Evolutionary conservation across 2,113 vertebrate genomes (phyloP).

Genomic region (Vidua macroura): DNA sequence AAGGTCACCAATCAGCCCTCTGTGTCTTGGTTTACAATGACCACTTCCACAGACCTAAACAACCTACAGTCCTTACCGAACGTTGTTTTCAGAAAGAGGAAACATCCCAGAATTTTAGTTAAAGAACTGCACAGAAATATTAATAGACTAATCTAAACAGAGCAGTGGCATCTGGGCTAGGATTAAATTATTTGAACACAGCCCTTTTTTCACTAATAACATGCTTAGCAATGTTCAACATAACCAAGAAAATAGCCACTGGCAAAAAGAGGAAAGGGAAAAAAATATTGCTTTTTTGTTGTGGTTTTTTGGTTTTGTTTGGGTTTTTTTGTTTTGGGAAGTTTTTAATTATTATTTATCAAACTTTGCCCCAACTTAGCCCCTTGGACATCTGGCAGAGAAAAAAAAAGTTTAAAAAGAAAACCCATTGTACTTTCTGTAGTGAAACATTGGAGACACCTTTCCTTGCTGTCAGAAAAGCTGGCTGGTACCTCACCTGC

Average conservation of each 20-base stretch:
- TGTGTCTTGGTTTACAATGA: background rate
- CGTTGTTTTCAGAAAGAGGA: conserved; percentile 44
- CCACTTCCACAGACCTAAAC: background rate
- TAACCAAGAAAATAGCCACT: background rate
- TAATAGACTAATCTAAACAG: background rate
- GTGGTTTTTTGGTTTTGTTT: background rate
- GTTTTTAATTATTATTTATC: background rate
- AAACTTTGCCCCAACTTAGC: background rate
- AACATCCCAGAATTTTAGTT: conserved; percentile 13
- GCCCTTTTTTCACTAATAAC: background rate
- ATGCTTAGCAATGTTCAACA: background rate
- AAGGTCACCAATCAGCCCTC: background rate
- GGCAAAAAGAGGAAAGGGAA: background rate
- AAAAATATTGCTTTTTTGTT: background rate
- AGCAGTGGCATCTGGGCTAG: background rate
- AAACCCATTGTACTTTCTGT: background rate
- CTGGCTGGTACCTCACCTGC: background rate
- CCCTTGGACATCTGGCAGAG: background rate
- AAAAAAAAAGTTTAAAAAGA: background rate
- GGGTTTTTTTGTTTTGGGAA: no score
- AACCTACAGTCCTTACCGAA: background rate
- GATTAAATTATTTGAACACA: background rate
- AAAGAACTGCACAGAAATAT: background rate
- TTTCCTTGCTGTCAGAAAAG: background rate
- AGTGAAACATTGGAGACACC: background rate